Percentiles rank a stretch among this genome's conserved stretches.
Conservation (phyloP, 2,797 vertebrate species). For the Adelosebastes latens region DNA sequence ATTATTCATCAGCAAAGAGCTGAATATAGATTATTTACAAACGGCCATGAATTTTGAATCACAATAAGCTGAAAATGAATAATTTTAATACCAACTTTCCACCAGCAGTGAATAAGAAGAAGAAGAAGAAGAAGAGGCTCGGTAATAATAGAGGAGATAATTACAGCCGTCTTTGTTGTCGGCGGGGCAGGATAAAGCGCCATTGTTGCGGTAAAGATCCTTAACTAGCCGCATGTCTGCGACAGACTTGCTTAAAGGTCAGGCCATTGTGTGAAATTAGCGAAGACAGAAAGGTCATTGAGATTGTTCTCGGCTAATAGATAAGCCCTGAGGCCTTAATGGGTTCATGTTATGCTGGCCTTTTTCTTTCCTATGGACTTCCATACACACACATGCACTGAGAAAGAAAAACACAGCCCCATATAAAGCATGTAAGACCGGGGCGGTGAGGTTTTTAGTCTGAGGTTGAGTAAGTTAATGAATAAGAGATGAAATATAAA, state of each 20-base stretch:
- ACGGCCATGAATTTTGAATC: slow-evolving; percentile 30
- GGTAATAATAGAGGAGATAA: slow-evolving; percentile 66
- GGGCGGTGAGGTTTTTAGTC: slow-evolving; percentile 10
- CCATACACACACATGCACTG: not conserved
- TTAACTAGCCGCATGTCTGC: slow-evolving; percentile 74
- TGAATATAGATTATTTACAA: slow-evolving; percentile 39
- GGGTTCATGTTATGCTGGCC: slow-evolving; percentile 62
- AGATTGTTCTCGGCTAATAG: slow-evolving; percentile 77
- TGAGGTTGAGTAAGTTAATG: slow-evolving; percentile 61
- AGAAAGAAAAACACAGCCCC: not conserved
- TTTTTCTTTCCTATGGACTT: slow-evolving; percentile 43
- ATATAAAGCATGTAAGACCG: not conserved
- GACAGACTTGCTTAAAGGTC: slow-evolving; percentile 79
- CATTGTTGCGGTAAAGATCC: slow-evolving; percentile 70
- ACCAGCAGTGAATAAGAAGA: slow-evolving; percentile 5
- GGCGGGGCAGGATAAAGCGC: slow-evolving; percentile 56
- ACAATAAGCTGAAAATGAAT: slow-evolving; percentile 33
- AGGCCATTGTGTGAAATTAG: slow-evolving; percentile 83
- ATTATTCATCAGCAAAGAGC: slow-evolving; percentile 28
- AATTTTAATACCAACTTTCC: slow-evolving; percentile 38
- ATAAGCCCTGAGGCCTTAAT: slow-evolving; percentile 77
- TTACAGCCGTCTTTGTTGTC: slow-evolving; percentile 56
- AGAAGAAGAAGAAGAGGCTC: not conserved
- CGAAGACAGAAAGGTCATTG: slow-evolving; percentile 83
- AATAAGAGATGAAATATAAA: slow-evolving; percentile 51